Evolutionary conservation across 92 coral and sea anemone genomes (phyloP).

Genomic region (Epizoanthus fatuus): DNA sequence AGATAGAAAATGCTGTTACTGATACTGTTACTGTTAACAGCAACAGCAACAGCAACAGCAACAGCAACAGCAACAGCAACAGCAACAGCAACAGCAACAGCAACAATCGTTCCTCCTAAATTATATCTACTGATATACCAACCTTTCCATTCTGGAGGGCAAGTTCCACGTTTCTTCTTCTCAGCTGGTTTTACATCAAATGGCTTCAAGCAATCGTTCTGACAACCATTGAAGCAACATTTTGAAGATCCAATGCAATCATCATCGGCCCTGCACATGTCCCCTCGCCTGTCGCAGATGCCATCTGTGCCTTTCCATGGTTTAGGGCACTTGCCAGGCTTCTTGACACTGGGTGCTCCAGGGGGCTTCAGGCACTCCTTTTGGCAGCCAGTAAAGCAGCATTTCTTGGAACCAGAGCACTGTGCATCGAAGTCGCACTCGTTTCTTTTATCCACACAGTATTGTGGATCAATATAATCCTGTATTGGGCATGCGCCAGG

Average conservation of each 20-base stretch:
- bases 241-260: slow-evolving; percentile 59
- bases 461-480: slow-evolving; percentile 26
- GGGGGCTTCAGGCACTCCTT: slow-evolving; percentile 76
- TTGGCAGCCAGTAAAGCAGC: slow-evolving; percentile 83
- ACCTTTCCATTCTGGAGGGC: slow-evolving; percentile 48
- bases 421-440: slow-evolving; percentile 70
- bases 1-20: no score
- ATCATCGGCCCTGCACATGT: slow-evolving; percentile 60
- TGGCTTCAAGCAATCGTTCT: slow-evolving; percentile 74
- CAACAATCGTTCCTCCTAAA: not conserved
- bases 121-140: not conserved
- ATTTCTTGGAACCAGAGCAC: slow-evolving; percentile 73
- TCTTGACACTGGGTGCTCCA: not conserved
- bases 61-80: not conserved
- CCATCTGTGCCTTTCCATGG: slow-evolving; percentile 89
- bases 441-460: slow-evolving; percentile 36
- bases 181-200: slow-evolving; percentile 3
- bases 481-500: slow-evolving; percentile 79
- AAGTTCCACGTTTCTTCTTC: slow-evolving; percentile 25
- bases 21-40: no score
- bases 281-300: slow-evolving; percentile 70
- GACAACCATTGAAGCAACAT: slow-evolving; percentile 90
- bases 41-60: no score
- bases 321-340: slow-evolving; percentile 81
- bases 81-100: not conserved